Evolutionary conservation across 2,888 invertebrate species (phyloP), one percentile per base, ranked within the genome.

Genomic region (Stramonita haemastoma): DNA sequence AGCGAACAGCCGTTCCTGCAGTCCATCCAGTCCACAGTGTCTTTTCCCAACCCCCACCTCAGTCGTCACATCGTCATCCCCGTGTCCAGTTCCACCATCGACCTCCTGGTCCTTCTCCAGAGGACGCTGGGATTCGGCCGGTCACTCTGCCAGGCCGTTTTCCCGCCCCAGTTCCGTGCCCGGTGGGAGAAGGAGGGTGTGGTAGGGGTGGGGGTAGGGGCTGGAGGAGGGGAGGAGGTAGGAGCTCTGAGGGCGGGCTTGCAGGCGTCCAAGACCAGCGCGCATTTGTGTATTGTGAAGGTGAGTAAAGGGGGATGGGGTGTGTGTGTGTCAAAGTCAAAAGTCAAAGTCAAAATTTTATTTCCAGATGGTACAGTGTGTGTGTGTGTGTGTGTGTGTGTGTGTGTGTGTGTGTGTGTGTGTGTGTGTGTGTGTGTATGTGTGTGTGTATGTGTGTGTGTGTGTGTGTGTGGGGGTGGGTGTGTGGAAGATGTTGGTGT

Each of bases 101-200:
- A 95, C 91, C 88, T 94, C 13, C 77, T 93, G 13, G 92, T 94
- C 15, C 92, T 94, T 34, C 89, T 94, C 29, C 95, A 94, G 91
- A 91, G 95, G 26, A 89, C 56, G 22, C 86, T 89, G 84, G 92
- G 92, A 70, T 92, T 94, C 90, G 92, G 93, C 15, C 91, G 90
- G 22, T 91, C 91, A 0, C 88, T 94, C 36, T 93, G 92, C 89
- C 91, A 92, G 87, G 92, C 93, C 66, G 89, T 94, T 84, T 92
- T 90, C 56, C 91, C 92, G 17, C 46, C n/a, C 29, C 70, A 70
- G 4, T 26, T 70, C 32, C 56, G 70, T 6, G 17, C 66, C 70
- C 15, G 73, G 19, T 26, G 46, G 22, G 26, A 85, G 8, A 26
- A 6, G 26, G 26, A 84, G 60, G 46, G 36, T 6, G 79, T 6